Evolutionary conservation across 2,797 vertebrate species (phyloP), one percentile per base, ranked within the genome.

Genomic region (Merluccius polli): DNA sequence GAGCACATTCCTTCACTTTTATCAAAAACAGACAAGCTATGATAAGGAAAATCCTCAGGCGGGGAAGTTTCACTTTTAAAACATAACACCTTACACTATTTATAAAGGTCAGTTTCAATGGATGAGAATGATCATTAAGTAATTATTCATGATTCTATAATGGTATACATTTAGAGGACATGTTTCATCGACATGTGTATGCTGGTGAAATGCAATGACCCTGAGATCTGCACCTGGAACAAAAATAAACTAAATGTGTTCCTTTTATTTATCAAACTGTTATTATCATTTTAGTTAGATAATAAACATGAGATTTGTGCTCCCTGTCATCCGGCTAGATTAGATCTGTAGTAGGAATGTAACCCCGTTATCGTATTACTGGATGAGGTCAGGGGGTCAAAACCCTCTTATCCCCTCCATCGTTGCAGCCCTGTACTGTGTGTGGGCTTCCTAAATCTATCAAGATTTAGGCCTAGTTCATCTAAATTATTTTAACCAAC

Each of bases 1-100:
- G 65, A 85, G 52, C 74, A 86, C 85, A 92, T 91, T 90, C 89
- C 82, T 88, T 79, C 67, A 77, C 74, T 89, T 89, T 87, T 88
- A 89, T 89, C 87, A 87, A 75, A 79, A 87, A 84, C 86, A 90
- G 83, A 76, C 77, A 71, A 76, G 78, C 75, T 27, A 81, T 81
- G 87, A 91, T 86, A 82, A 84, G 86, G 86, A 78, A 78, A 79
- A 77, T 35, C 36, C 72, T 82, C 82, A 48, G 77, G 80, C 76
- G 73, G 76, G 81, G 81, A 59, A 35, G 70, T 70, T 71, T 80
- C 72, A 12, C 77, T 70, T 48, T 65, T 44, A n/a, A n/a, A n/a
- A n/a, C n/a, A n/a, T n/a, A n/a, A n/a, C n/a, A 76, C 13, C 72
- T 75, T 67, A 81, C 33, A 8, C 33, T 8, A 3, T 35, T 35